A percentile compares a stretch with the other conserved stretches of the same genome.
These are phyloP conservation scores for Conomelus anceps DNA, from an alignment of 2,888 invertebrate species.

Conservation along the genomic window DNA sequence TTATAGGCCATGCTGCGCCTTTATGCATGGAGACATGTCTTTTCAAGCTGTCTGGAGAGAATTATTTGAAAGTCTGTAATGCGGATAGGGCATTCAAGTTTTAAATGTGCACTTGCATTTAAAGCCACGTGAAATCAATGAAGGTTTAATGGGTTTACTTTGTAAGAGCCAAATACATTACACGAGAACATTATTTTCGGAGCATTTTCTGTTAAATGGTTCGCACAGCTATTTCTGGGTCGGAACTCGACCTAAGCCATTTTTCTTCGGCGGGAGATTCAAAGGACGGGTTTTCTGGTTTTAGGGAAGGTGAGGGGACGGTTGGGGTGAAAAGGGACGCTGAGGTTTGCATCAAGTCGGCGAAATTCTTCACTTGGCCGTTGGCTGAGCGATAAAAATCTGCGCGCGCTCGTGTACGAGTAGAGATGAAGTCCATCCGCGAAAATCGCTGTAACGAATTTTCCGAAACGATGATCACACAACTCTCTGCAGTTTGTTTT, in stretches of 20 bases:
- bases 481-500: not conserved
- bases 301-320: too few species aligned
- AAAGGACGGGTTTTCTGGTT: not conserved
- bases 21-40: not conserved
- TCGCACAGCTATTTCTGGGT: not conserved
- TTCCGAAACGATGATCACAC: not conserved
- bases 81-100: not conserved
- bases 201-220: constrained; percentile 9
- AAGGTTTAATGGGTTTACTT: constrained; percentile 11
- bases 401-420: not conserved
- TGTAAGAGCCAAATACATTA: constrained; percentile 10
- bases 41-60: not conserved
- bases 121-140: constrained; percentile 4
- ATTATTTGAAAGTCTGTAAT: constrained; percentile 8
- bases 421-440: not conserved
- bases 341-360: not conserved
- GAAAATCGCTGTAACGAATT: not conserved
- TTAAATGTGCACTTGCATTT: constrained; percentile 1
- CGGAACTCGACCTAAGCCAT: not conserved
- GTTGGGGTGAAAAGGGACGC: too few species aligned
- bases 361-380: not conserved
- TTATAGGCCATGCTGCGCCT: not conserved
- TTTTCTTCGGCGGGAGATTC: not conserved
- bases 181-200: not conserved
- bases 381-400: not conserved